Evolutionary conservation across 92 coral and sea anemone species (phyloP).

Genomic region (Palythoa grandiflora): DNA sequence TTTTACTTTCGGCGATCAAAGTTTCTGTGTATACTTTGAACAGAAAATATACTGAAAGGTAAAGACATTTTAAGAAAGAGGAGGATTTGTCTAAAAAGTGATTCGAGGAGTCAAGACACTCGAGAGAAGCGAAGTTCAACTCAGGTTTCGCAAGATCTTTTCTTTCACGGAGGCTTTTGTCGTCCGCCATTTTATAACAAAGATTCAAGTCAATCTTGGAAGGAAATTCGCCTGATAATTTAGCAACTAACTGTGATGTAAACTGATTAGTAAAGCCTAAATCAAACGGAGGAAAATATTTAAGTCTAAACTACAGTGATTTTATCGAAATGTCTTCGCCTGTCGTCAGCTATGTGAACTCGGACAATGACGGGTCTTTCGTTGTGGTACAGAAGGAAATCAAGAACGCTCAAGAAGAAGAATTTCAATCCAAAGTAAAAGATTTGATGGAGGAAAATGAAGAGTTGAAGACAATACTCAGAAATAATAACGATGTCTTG

Average conservation of each 20-base stretch:
- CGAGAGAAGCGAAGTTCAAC: neutral
- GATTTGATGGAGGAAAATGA: slow-evolving; percentile 73
- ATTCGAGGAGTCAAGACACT: neutral
- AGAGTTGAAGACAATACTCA: slow-evolving; percentile 67
- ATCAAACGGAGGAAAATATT: neutral
- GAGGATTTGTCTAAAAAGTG: neutral
- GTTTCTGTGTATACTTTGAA: neutral
- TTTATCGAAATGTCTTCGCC: slow-evolving; percentile 17
- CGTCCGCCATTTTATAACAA: slow-evolving; percentile 28
- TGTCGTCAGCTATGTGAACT: slow-evolving; percentile 10
- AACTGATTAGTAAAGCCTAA: neutral
- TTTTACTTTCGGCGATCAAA: slow-evolving; percentile 2
- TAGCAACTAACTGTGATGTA: neutral
- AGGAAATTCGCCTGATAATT: neutral
- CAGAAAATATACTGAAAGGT: neutral
- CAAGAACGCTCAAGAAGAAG: slow-evolving; percentile 34
- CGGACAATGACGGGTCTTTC: neutral
- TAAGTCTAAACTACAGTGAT: neutral
- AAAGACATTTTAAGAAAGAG: neutral
- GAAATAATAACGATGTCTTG: slow-evolving; percentile 61
- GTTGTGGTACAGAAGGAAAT: neutral
- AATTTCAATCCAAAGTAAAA: slow-evolving; percentile 56
- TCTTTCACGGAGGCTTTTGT: neutral
- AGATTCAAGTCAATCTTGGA: neutral
- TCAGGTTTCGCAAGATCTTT: neutral